These are phyloP conservation scores for Eupithecia pulchellata DNA, from an alignment of 2,888 invertebrate genomes.

Conservation along the genomic window DNA sequence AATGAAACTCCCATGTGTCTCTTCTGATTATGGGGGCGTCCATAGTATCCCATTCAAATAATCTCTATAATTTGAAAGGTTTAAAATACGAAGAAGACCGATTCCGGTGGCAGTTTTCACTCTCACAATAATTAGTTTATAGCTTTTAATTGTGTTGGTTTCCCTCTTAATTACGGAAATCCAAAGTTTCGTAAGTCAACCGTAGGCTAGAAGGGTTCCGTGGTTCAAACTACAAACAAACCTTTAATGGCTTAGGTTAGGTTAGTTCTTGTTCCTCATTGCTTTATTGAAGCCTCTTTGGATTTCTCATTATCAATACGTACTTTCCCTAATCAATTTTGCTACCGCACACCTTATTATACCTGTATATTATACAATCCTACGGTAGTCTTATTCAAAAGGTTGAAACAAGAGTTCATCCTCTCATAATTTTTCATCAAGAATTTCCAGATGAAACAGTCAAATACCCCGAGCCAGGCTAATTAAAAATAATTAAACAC, in stretches of 20 bases:
- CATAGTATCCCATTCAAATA: too few relatives aligned
- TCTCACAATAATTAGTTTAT: neutral
- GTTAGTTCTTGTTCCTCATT: constrained; percentile 2
- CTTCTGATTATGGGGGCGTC: too few relatives aligned
- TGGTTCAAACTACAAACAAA: neutral
- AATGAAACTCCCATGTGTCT: too few relatives aligned
- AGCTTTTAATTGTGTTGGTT: constrained; percentile 1
- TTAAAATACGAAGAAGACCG: neutral
- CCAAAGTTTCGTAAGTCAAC: neutral
- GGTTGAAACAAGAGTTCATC: too few relatives aligned
- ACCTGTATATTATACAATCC: too few relatives aligned
- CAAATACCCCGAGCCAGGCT: neutral
- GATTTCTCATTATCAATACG: neutral
- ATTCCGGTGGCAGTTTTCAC: neutral
- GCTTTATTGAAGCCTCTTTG: neutral
- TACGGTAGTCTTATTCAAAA: neutral
- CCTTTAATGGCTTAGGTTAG: neutral
- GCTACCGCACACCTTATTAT: neutral
- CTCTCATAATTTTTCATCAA: too few relatives aligned
- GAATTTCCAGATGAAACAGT: neutral
- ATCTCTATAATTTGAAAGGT: neutral
- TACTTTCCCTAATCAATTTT: neutral
- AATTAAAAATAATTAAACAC: neutral
- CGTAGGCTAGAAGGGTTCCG: neutral
- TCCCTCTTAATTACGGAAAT: constrained; percentile 1